Conservation (phyloP, 2,888 invertebrate genomes). For the Thereva nobilitata region DNA sequence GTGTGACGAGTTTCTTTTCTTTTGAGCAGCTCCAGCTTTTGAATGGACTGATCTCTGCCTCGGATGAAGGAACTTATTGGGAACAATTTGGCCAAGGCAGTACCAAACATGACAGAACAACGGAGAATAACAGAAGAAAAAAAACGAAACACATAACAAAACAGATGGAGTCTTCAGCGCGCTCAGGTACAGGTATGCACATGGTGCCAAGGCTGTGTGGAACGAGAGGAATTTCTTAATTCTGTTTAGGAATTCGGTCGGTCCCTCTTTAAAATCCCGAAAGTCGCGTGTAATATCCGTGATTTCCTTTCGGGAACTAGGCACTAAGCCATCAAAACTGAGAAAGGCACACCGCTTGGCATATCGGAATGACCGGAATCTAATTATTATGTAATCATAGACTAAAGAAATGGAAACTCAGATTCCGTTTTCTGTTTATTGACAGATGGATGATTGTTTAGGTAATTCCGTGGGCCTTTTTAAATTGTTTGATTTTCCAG, state of each 20-base stretch:
- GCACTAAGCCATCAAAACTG: conserved; percentile 8
- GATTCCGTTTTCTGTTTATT: not conserved
- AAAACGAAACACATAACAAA: not conserved
- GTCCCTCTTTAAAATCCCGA: not conserved
- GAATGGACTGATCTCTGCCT: conserved; percentile 12
- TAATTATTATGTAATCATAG: conserved; percentile 17
- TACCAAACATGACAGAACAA: conserved; percentile 26
- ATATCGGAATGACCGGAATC: conserved; percentile 21
- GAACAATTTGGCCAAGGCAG: conserved; percentile 28
- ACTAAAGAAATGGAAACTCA: not conserved
- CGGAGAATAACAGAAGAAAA: conserved; percentile 24
- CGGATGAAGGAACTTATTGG: conserved; percentile 25
- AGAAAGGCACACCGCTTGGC: conserved; percentile 2
- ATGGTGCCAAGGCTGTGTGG: conserved; percentile 12
- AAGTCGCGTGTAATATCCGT: conserved; percentile 31
- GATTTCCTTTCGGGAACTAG: conserved; percentile 7
- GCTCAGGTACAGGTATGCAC: not conserved
- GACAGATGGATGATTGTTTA: not conserved
- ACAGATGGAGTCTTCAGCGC: too few species aligned
- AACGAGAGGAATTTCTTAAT: conserved; percentile 32
- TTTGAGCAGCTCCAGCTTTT: conserved; percentile 16
- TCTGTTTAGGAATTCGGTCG: conserved; percentile 15
- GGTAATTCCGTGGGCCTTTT: too few species aligned
- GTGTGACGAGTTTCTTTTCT: conserved; percentile 26
- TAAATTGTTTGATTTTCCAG: too few species aligned